A percentile compares a stretch with the other conserved stretches of the same genome.
phyloP scores from a whole-genome alignment of 2,797 vertebrate genomes.

The Thamnophis elegans region DNA sequence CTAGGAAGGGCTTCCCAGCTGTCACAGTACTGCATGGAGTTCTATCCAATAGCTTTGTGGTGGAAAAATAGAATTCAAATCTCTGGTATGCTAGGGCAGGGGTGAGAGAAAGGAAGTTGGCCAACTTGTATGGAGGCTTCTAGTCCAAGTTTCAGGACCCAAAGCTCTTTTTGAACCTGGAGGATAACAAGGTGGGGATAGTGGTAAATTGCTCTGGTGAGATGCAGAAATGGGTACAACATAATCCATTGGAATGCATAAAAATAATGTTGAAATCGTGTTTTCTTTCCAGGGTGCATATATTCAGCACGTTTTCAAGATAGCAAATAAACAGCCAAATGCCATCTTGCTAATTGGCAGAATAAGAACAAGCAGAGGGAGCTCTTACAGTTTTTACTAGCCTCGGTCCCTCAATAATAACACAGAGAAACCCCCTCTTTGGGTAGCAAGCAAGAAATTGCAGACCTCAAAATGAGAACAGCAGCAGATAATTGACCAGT shows the following conservation, averaged over 20 bases:
- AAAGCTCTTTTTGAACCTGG: not conserved
- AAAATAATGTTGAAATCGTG: not conserved
- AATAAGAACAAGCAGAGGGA: not conserved
- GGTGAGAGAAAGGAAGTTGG: not conserved
- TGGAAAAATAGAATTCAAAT: not conserved
- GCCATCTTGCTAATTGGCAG: not conserved
- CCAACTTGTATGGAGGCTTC: not conserved
- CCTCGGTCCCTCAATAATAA: not conserved
- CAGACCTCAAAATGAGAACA: not conserved
- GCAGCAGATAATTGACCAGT: not conserved
- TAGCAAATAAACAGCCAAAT: not conserved
- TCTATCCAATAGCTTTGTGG: constrained; percentile 24
- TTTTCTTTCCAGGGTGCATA: not conserved
- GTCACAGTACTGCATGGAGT: not conserved
- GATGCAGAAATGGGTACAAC: not conserved
- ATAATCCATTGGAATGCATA: not conserved
- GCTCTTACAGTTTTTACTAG: not conserved
- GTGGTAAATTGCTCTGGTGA: not conserved
- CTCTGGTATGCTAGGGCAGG: not conserved
- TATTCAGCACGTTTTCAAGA: not conserved
- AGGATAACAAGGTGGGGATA: not conserved
- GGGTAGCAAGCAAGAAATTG: not conserved
- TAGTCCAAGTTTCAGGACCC: not conserved
- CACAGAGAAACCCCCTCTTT: not conserved
- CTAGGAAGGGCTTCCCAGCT: constrained; percentile 59